Conservation (phyloP, 2,113 vertebrate species). For the Stegostoma tigrinum region DNA sequence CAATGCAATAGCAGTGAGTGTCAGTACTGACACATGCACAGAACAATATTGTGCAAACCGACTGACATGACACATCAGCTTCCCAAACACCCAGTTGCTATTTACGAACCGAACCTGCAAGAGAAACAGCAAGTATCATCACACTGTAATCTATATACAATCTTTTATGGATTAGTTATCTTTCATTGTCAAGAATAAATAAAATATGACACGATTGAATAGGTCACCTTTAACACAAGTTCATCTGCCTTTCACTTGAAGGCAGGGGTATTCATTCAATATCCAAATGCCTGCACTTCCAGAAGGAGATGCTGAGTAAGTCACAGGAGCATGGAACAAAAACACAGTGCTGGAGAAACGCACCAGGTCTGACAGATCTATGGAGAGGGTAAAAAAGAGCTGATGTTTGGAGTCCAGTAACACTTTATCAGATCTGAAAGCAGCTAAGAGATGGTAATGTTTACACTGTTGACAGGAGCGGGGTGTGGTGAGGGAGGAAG, state of each 20-base stretch:
- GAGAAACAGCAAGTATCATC: background rate
- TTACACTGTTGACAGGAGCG: no score
- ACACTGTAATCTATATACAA: background rate
- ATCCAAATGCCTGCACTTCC: background rate
- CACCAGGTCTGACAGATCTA: no score
- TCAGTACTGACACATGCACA: slow-evolving; percentile 63
- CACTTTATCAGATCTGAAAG: no score
- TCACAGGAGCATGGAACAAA: background rate
- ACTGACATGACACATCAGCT: slow-evolving; percentile 66
- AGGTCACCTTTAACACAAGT: background rate
- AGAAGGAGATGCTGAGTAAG: background rate
- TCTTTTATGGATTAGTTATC: background rate
- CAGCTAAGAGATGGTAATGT: no score
- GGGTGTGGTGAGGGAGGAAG: no score
- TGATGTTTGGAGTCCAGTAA: no score
- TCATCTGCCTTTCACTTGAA: background rate
- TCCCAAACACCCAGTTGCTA: slow-evolving; percentile 68
- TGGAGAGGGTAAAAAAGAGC: no score
- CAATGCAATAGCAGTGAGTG: slow-evolving; percentile 63
- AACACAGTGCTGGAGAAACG: no score
- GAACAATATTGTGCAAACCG: slow-evolving; percentile 69
- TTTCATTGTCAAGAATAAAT: background rate
- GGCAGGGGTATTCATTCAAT: background rate
- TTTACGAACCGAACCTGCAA: slow-evolving; percentile 63
- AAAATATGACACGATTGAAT: background rate